Evolutionary conservation across 1,140 invertebrate genomes (phyloP).

Genomic region (Sipha flava): DNA sequence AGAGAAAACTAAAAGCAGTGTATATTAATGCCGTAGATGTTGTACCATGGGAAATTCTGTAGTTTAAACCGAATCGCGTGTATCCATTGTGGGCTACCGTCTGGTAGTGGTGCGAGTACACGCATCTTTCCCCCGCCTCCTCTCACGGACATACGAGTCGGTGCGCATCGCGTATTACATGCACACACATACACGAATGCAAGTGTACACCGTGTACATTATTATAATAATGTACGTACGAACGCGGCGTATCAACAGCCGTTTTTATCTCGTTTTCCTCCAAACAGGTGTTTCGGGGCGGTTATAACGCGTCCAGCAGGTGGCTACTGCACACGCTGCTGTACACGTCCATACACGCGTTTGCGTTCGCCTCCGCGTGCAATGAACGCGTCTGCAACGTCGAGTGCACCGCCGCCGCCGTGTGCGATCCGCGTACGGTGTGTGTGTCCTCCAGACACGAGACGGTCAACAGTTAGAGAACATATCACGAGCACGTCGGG

Average conservation of each 20-base stretch:
- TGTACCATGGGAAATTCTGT: background rate
- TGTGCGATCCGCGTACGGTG: too few relatives aligned
- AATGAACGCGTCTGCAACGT: too few relatives aligned
- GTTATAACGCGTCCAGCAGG: background rate
- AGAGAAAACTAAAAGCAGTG: background rate
- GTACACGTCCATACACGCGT: background rate
- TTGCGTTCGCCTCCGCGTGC: too few relatives aligned
- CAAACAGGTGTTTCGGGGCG: slow-evolving; percentile 17
- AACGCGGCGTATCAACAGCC: too few relatives aligned
- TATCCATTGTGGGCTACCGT: slow-evolving; percentile 13
- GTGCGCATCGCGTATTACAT: too few relatives aligned
- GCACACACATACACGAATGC: too few relatives aligned
- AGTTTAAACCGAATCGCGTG: slow-evolving; percentile 3
- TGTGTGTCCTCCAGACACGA: background rate
- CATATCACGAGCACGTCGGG: too few relatives aligned
- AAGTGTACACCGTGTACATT: too few relatives aligned
- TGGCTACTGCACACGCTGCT: background rate
- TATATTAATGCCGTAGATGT: too few relatives aligned
- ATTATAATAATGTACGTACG: too few relatives aligned
- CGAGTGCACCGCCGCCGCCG: too few relatives aligned
- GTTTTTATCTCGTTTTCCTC: background rate
- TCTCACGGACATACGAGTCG: background rate
- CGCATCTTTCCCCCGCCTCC: background rate
- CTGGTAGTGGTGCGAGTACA: background rate
- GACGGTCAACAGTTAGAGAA: background rate